Evolutionary conservation across 2,797 vertebrate species (phyloP), one percentile per base, ranked within the genome.

Genomic region (Arremon brunneinucha): DNA sequence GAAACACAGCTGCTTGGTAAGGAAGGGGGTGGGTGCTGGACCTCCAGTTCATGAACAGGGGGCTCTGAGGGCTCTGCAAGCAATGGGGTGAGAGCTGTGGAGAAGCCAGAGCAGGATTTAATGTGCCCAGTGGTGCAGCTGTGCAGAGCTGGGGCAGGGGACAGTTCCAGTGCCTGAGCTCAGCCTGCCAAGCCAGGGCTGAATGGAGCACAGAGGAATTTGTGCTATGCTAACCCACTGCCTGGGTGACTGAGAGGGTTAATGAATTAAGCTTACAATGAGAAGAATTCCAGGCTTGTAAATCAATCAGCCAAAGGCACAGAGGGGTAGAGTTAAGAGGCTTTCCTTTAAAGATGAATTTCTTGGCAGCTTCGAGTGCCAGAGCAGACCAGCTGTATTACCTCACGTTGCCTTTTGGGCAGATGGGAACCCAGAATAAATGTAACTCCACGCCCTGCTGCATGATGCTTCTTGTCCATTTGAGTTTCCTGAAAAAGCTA

Each of bases 321-420:
- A 78, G 94, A 96, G 89, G 83, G 95, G 94, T 77, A 84, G 81
- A 89, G 87, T 93, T 94, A 95, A 94, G 93, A 93, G 95, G 94
- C 92, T 97, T 95, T 94, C 89, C 89, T 95, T 95, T 95, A 95
- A 95, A 87, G 93, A 95, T 90, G 87, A 86, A 96, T 96, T 96
- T 97, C 96, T 95, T 96, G 94, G 95, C 95, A 96, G 93, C 91
- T 83, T 82, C 32, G 34, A 91, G 94, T 95, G 93, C 91, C 94
- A 96, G 90, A 91, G 89, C 86, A 92, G 86, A 91, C 71, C 96
- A 95, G 96, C 96, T 95, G 94, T 90, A 95, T 97, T 94, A 95
- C 94, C 94, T 96, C 96, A 95, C 85, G 2, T 94, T 91, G 94
- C 95, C 96, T 97, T 95, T 97, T 92, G 89, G 94, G 93, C 90